These are phyloP conservation scores for Eriocheir sinensis DNA, from an alignment of 1,140 invertebrate genomes.

Conservation along the genomic window DNA sequence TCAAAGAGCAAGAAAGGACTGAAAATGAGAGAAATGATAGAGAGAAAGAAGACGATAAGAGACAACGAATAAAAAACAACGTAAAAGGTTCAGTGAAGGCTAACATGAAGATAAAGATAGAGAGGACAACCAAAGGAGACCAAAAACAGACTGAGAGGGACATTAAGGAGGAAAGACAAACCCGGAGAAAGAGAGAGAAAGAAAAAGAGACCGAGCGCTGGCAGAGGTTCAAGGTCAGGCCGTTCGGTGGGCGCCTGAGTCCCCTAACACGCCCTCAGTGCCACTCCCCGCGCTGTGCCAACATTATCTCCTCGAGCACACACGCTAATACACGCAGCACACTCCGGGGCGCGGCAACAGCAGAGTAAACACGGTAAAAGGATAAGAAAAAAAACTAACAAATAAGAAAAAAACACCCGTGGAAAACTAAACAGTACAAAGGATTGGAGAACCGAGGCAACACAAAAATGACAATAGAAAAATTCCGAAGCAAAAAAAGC, in stretches of 20 bases:
- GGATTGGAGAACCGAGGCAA: too few relatives aligned
- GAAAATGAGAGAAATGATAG: conserved; percentile 11
- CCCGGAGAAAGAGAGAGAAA: background rate
- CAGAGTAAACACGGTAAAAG: too few relatives aligned
- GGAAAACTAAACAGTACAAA: too few relatives aligned
- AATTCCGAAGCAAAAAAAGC: too few relatives aligned
- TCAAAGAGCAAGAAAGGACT: background rate
- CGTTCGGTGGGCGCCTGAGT: background rate
- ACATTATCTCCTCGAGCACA: background rate
- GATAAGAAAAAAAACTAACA: too few relatives aligned
- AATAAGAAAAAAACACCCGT: too few relatives aligned
- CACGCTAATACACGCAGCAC: conserved; percentile 5
- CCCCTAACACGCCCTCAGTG: background rate
- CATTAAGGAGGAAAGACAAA: background rate
- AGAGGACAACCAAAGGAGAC: too few relatives aligned
- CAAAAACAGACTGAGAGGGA: too few relatives aligned
- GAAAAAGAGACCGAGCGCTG: background rate
- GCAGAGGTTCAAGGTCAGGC: background rate
- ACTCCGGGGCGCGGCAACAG: too few relatives aligned
- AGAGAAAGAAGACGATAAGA: conserved; percentile 7
- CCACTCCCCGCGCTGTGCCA: background rate
- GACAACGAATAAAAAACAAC: too few relatives aligned
- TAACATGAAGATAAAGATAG: background rate
- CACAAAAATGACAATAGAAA: background rate
- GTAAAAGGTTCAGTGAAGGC: too few relatives aligned